Evolutionary conservation across 2,113 vertebrate genomes (phyloP), one percentile per base, ranked within the genome.

Genomic region (Leptobrachium leishanense): DNA sequence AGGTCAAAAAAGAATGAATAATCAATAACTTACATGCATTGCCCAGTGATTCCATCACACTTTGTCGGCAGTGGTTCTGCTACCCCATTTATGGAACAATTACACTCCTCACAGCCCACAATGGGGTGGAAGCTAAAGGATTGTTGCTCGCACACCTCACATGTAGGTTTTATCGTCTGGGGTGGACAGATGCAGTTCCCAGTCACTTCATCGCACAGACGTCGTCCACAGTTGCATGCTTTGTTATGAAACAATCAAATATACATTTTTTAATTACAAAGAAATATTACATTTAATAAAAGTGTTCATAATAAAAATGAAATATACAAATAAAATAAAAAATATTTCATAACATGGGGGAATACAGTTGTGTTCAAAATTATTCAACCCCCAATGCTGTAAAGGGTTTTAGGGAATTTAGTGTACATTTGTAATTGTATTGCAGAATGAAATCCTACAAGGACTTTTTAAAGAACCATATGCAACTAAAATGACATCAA

Each of bases 181-280:
- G 95, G 95, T 1, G 97, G 97, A 78, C 97, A 98, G 82, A 95
- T 92, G 78, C 97, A 99, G 69, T 81, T 82, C 20, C 97, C 97
- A 0, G 95, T 96, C 55, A 86, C 3, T 11, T 95, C 95, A 20
- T 98, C 94, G 62, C 97, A 99, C 46, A 97, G 91, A 10, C 83
- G 89, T 5, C 75, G 83, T 7, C 95, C 93, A 0, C 97, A 99
- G 62, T 84, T 87, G 78, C 97, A 99, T 0, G 83, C 97, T 99
- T 83, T 57, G 65, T 68, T 59, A 44, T 59, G 67, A 79, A 43
- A 83, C 75, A 84, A 84, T 2, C 42, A 46, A 2, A 12, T 63
- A 46, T 55, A 41, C 6, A 53, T 15, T 2, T 59, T 11, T 59
- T 63, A 73, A 11, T 40, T 20, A 53, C 20, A 31, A 0, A 50